Percentiles rank a stretch among this genome's conserved stretches.
Evolutionary conservation across 1,140 invertebrate genomes (phyloP).

Genomic region (Whitmania pigra): DNA sequence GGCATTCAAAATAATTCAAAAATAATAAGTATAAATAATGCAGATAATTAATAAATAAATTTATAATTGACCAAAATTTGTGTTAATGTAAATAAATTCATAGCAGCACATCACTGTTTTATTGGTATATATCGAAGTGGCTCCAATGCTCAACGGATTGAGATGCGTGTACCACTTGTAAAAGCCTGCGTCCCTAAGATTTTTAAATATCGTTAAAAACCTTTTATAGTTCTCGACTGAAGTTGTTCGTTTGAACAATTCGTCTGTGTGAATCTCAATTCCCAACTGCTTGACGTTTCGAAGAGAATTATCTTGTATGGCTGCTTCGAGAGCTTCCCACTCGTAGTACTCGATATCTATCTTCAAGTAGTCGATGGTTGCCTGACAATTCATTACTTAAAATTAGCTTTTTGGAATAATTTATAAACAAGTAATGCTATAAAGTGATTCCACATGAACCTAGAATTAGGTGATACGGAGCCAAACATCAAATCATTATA

Average conservation of each 20-base stretch:
- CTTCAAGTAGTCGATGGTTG: constrained; percentile 4
- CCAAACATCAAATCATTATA: too few species aligned
- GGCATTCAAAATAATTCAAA: too few species aligned
- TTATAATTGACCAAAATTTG: background rate
- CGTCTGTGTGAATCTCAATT: constrained; percentile 11
- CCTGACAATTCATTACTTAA: background rate
- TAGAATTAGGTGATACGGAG: too few species aligned
- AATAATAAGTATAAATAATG: too few species aligned
- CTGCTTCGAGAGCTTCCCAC: constrained; percentile 4
- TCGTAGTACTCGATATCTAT: constrained; percentile 15
- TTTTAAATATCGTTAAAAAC: constrained; percentile 10
- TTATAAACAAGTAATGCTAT: too few species aligned
- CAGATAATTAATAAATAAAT: too few species aligned
- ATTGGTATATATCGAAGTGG: background rate
- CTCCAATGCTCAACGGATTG: background rate
- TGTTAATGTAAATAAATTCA: constrained; percentile 11
- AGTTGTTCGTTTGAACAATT: background rate
- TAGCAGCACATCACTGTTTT: constrained; percentile 10
- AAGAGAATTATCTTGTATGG: background rate
- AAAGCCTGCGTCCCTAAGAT: constrained; percentile 9
- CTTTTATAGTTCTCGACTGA: background rate
- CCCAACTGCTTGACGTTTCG: constrained; percentile 13
- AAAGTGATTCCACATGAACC: background rate
- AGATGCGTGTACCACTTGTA: background rate
- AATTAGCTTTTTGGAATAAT: background rate